A percentile compares a stretch with the other conserved stretches of the same genome.
phyloP scores from a whole-genome alignment of 2,888 invertebrate species.

The Caenorhabditis afra region DNA sequence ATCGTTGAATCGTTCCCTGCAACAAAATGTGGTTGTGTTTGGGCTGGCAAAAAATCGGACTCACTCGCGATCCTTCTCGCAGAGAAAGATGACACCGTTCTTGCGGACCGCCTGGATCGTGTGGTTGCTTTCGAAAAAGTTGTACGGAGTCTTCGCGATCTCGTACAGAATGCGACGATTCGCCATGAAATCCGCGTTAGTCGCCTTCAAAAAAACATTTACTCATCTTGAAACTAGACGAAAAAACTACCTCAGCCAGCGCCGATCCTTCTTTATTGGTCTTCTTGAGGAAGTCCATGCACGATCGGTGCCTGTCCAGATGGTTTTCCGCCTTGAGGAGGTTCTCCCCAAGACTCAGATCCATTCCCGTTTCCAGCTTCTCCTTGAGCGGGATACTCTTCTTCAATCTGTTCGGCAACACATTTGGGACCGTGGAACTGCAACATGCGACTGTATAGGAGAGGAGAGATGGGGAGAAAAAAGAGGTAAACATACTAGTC shows the following conservation, averaged over 20 bases:
- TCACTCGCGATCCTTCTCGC: background rate
- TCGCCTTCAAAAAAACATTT: background rate
- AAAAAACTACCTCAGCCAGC: conserved; percentile 1
- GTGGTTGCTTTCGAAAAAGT: background rate
- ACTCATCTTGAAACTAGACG: too few species aligned
- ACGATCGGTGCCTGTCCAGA: background rate
- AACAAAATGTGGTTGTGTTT: too few species aligned
- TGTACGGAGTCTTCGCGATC: background rate
- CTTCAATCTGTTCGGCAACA: conserved; percentile 6
- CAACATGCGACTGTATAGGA: too few species aligned
- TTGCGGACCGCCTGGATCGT: conserved; percentile 4
- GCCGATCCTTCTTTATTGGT: background rate
- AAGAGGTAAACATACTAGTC: conserved; percentile 5
- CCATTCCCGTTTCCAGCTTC: background rate
- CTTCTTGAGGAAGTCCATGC: conserved; percentile 3
- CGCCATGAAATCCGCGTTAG: conserved; percentile 4
- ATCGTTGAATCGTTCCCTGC: too few species aligned
- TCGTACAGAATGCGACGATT: conserved; percentile 8
- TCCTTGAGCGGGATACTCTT: conserved; percentile 2
- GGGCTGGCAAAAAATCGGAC: background rate
- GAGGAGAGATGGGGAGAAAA: too few species aligned
- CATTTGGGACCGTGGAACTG: too few species aligned
- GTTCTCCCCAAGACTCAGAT: background rate
- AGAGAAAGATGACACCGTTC: conserved; percentile 16
- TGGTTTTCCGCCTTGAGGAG: background rate